phyloP scores from a whole-genome alignment of 2,113 vertebrate species.

The Guaruba guarouba region DNA sequence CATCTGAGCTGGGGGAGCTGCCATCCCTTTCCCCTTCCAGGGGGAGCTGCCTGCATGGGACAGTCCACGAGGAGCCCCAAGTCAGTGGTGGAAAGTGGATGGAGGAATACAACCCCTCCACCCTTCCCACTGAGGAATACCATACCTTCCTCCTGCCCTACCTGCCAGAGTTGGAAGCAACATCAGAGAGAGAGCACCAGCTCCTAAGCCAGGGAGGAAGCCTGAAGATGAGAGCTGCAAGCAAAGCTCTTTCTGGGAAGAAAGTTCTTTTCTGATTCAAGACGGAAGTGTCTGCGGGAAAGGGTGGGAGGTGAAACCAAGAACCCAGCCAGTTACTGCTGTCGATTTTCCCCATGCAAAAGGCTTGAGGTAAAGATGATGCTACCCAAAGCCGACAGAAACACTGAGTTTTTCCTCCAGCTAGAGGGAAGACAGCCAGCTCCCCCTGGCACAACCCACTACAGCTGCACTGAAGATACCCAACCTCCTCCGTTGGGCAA shows the following conservation, averaged over 20 bases:
- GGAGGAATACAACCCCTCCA: not conserved
- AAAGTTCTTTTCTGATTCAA: conserved; percentile 30
- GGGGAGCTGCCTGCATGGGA: not conserved
- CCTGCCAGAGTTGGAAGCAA: not conserved
- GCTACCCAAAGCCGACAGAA: conserved; percentile 20
- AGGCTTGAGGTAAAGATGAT: conserved; percentile 21
- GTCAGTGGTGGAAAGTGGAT: not conserved
- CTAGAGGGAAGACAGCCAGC: not conserved
- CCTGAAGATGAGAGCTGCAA: conserved; percentile 1
- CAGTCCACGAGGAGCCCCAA: not conserved
- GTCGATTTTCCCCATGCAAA: not conserved
- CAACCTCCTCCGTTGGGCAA: not conserved
- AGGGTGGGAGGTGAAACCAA: conserved; percentile 55
- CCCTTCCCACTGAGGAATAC: not conserved
- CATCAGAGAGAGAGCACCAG: not conserved
- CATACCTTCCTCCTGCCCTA: not conserved
- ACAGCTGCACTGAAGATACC: not conserved
- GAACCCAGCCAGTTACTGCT: conserved; percentile 7
- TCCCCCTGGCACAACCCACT: not conserved
- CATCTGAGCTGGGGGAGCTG: not conserved
- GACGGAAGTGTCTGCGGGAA: not conserved
- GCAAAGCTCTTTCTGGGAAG: conserved; percentile 44
- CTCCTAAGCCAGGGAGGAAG: not conserved
- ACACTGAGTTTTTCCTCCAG: not conserved
- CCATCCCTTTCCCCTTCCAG: not conserved